A percentile compares a stretch with the other conserved stretches of the same genome.
These are phyloP conservation scores for Podilymbus podiceps DNA, from an alignment of 2,113 vertebrate genomes.

Conservation along the genomic window DNA sequence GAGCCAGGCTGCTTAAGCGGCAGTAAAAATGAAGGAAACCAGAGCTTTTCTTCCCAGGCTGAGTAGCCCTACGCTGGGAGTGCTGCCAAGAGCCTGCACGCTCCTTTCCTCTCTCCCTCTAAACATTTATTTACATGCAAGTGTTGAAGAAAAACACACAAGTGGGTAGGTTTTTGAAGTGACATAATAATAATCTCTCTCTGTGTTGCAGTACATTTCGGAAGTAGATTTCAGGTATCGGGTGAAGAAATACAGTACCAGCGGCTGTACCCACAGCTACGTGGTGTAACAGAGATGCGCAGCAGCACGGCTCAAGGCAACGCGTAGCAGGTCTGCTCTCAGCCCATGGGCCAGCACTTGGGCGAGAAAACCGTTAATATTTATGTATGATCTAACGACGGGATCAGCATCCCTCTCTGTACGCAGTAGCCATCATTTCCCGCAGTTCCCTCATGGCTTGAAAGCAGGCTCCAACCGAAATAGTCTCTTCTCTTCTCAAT, in stretches of 20 bases:
- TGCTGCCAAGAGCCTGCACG: background rate
- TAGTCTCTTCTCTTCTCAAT: background rate
- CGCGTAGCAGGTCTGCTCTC: background rate
- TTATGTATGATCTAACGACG: background rate
- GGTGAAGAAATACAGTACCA: background rate
- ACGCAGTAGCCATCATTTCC: background rate
- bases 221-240: background rate
- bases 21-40: slow-evolving; percentile 21
- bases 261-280: background rate
- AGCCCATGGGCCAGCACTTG: accelerated
- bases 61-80: background rate
- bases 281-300: background rate
- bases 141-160: background rate
- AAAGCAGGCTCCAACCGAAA: background rate
- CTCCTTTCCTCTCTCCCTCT: background rate
- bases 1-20: background rate
- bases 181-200: background rate
- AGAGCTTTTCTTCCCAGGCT: slow-evolving; percentile 11
- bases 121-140: background rate
- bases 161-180: background rate
- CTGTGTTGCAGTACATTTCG: background rate
- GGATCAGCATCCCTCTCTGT: background rate
- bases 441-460: background rate
- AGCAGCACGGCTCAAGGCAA: background rate
- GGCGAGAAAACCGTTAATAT: background rate